A percentile compares a stretch with the other conserved stretches of the same genome.
Evolutionary conservation across 2,797 vertebrate species (phyloP).

Genomic region (Enteromius thamalakanensis): DNA sequence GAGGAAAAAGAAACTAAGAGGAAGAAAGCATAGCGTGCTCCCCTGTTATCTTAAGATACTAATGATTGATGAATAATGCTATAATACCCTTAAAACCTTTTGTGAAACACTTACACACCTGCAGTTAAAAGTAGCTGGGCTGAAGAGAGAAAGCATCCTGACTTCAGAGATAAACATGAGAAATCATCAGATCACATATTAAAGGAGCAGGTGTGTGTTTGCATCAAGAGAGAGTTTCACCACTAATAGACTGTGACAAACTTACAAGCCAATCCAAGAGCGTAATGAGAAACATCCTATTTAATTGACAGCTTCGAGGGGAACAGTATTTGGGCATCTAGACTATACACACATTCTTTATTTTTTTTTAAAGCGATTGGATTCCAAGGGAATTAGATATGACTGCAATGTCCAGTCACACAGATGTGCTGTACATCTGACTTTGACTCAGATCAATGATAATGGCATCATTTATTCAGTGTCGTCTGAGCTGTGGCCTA

Average conservation of each 20-base stretch:
- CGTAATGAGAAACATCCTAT: slow-evolving; percentile 70
- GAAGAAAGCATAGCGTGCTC: slow-evolving; percentile 49
- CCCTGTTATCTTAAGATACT: slow-evolving; percentile 82
- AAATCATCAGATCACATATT: slow-evolving; percentile 78
- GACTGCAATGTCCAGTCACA: slow-evolving; percentile 48
- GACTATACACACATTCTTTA: slow-evolving; percentile 52
- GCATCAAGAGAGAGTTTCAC: slow-evolving; percentile 39
- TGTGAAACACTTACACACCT: slow-evolving; percentile 70
- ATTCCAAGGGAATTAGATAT: neutral
- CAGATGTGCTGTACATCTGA: slow-evolving; percentile 45
- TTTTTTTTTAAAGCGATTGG: slow-evolving; percentile 56
- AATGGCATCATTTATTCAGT: slow-evolving; percentile 11
- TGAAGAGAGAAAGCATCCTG: slow-evolving; percentile 52
- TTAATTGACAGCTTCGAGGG: slow-evolving; percentile 73
- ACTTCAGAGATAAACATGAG: slow-evolving; percentile 80
- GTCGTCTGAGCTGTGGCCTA: neutral
- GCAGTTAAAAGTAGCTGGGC: slow-evolving; percentile 64
- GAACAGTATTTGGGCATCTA: slow-evolving; percentile 59
- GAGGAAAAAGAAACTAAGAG: slow-evolving; percentile 57
- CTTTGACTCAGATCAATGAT: slow-evolving; percentile 1
- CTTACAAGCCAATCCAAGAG: slow-evolving; percentile 65
- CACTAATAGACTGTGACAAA: slow-evolving; percentile 60
- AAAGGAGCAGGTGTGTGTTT: slow-evolving; percentile 65
- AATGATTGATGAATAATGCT: slow-evolving; percentile 91
- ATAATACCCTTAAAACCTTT: slow-evolving; percentile 85